Evolutionary conservation across 1,140 invertebrate genomes (phyloP).

Genomic region (Monochamus saltuarius): DNA sequence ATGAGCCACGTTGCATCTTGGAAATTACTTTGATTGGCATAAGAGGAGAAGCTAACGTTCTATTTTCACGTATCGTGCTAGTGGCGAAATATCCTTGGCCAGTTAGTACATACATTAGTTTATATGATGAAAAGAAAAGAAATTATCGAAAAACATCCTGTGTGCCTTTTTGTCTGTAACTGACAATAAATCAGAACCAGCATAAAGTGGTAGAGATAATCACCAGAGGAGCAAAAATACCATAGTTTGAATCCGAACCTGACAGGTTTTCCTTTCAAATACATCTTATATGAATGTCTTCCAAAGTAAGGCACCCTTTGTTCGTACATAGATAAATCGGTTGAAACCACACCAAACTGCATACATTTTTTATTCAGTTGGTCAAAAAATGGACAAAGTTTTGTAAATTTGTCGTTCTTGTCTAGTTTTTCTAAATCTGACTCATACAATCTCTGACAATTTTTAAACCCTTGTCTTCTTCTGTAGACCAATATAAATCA

Average conservation of each 20-base stretch:
- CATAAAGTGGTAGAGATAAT: slow-evolving; percentile 27
- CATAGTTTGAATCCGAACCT: slow-evolving; percentile 54
- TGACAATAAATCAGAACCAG: slow-evolving; percentile 14
- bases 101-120: slow-evolving; percentile 18
- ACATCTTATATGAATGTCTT: slow-evolving; percentile 53
- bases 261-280: slow-evolving; percentile 54
- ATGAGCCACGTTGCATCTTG: no score
- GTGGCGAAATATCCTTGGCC: slow-evolving; percentile 24
- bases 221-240: slow-evolving; percentile 25
- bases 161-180: slow-evolving; percentile 17
- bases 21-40: no score
- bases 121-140: slow-evolving; percentile 23
- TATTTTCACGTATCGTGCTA: slow-evolving; percentile 22
- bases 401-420: slow-evolving; percentile 45
- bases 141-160: slow-evolving; percentile 27
- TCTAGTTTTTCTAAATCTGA: slow-evolving; percentile 29
- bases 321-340: slow-evolving; percentile 53
- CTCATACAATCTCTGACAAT: slow-evolving; percentile 30
- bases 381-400: slow-evolving; percentile 40
- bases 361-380: no score
- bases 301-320: slow-evolving; percentile 52
- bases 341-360: slow-evolving; percentile 48
- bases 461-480: slow-evolving; percentile 27
- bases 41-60: slow-evolving; percentile 1
- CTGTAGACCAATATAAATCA: slow-evolving; percentile 24